A percentile compares a stretch with the other conserved stretches of the same genome.
phyloP scores from a whole-genome alignment of 1,140 invertebrate genomes.

The Orius insidiosus region DNA sequence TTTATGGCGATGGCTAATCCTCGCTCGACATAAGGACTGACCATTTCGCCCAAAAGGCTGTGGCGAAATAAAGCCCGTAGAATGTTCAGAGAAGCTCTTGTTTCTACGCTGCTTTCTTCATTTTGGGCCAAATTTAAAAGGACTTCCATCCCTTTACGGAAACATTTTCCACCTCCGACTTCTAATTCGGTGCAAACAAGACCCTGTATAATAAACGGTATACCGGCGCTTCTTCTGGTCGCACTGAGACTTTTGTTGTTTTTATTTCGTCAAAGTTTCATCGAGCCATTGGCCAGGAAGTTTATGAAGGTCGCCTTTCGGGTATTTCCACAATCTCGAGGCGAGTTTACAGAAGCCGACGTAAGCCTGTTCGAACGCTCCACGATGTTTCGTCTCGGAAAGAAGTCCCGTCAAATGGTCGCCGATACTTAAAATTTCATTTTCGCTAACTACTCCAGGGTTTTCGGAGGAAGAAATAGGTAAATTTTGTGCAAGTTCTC shows the following conservation, averaged over 20 bases:
- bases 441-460: constrained; percentile 23
- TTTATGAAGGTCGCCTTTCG: constrained; percentile 33
- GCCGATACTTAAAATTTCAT: constrained; percentile 38
- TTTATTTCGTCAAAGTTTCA: constrained; percentile 41
- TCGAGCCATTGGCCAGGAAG: constrained; percentile 53
- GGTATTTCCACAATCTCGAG: constrained; percentile 39
- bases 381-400: constrained; percentile 72
- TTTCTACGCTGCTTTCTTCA: constrained; percentile 25
- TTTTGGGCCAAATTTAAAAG: constrained; percentile 32
- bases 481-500: constrained; percentile 28
- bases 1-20: constrained; percentile 46
- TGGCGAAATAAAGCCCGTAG: constrained; percentile 63
- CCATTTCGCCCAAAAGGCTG: constrained; percentile 50
- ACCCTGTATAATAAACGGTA: constrained; percentile 76
- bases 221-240: constrained; percentile 75
- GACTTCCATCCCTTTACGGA: constrained; percentile 40
- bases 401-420: constrained; percentile 54
- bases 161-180: constrained; percentile 31
- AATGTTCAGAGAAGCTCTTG: constrained; percentile 67
- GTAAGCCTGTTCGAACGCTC: constrained; percentile 89
- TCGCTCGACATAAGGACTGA: constrained; percentile 46
- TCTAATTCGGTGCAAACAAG: constrained; percentile 51
- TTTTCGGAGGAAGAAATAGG: constrained; percentile 20
- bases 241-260: constrained; percentile 44
- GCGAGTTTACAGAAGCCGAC: constrained; percentile 70